Evolutionary conservation across 2,888 invertebrate genomes (phyloP), one percentile per base, ranked within the genome.

Genomic region (Acleris cristana): DNA sequence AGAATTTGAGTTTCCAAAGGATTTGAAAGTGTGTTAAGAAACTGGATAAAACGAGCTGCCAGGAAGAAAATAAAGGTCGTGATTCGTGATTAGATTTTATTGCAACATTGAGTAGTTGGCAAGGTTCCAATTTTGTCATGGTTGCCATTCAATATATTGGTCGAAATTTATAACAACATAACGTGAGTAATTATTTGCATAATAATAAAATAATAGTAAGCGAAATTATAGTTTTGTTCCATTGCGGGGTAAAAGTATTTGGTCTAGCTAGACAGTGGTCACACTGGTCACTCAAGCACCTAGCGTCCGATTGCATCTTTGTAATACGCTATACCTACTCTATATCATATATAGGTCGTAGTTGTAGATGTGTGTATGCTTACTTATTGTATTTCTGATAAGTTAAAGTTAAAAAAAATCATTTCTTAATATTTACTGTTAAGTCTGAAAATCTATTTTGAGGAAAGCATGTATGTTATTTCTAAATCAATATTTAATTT

Each of bases 381-480:
- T 55, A 45, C 48, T 54, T 40, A 40, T 53, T 61, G 51, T 51
- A 19, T 18, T 26, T 21, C 30, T 45, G 19, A 56, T 61, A 65
- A 51, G 56, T 60, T 45, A 23, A 55, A 44, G 10, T 57, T 34
- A 52, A 45, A 16, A 44, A 19, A 10, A 52, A 45, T 66, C 12
- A 52, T 66, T 57, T 34, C 14, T 16, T 61, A 66, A 61, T 56
- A 52, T 66, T 57, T 56, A 56, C 23, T 52, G n/a, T 57, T 56
- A 63, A 63, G 63, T 56, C 40, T 6, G 30, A 18, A 45, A 52
- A 62, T 62, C 57, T 34, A 64, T 19, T 64, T 52, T 64, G 57
- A 64, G 60, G 26, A 48, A 45, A 23, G 55, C 3, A 59, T 34
- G 56, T 55, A 30, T 54, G 18, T 52, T 58, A 49, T 55, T 51